Evolutionary conservation across 2,113 vertebrate genomes (phyloP).

Genomic region (Bothrops jararaca): DNA sequence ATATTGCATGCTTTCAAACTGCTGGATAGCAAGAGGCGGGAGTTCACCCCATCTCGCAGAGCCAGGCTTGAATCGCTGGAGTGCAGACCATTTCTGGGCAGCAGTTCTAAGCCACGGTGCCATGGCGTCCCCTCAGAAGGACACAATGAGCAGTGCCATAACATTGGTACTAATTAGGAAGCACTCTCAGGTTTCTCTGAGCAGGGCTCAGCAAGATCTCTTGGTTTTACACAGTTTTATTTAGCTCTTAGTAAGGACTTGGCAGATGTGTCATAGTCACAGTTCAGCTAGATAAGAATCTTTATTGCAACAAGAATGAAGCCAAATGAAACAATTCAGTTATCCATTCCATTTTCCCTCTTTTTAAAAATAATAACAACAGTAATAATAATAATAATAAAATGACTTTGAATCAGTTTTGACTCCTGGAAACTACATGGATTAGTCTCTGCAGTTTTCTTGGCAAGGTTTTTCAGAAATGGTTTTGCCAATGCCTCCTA

Average conservation of each 20-base stretch:
- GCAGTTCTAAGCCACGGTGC: background rate
- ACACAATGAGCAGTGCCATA: background rate
- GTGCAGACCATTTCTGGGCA: background rate
- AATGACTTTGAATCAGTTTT: background rate
- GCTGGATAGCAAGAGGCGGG: background rate
- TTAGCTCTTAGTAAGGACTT: background rate
- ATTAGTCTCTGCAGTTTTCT: background rate
- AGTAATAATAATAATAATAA: background rate
- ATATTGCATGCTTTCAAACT: background rate
- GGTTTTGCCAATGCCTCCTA: background rate
- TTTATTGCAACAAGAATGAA: background rate
- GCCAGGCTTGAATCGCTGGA: background rate
- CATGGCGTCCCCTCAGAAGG: background rate
- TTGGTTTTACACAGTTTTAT: background rate
- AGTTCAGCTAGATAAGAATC: background rate
- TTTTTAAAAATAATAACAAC: background rate
- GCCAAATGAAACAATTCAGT: background rate
- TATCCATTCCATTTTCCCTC: background rate
- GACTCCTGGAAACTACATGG: background rate
- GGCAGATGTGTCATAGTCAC: background rate
- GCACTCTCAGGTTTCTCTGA: background rate
- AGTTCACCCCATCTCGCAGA: background rate
- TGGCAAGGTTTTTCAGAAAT: background rate
- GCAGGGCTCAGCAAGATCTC: background rate
- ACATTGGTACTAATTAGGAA: background rate